Evolutionary conservation across 2,113 vertebrate species (phyloP).

Genomic region (Silurus glanis): DNA sequence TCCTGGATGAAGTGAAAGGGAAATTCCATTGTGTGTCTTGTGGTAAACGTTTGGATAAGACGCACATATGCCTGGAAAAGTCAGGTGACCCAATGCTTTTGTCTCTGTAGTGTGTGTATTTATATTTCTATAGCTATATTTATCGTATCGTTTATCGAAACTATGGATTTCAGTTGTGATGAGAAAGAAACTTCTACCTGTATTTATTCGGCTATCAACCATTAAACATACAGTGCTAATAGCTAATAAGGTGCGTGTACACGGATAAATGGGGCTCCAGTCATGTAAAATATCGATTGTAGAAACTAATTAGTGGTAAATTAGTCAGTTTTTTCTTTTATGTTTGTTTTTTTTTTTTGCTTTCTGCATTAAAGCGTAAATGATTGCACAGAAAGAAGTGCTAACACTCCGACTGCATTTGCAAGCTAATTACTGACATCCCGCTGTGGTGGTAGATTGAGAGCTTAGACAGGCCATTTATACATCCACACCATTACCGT

Average conservation of each 20-base stretch:
- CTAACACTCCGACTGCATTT: conserved; percentile 41
- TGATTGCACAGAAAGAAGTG: conserved; percentile 29
- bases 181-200: not conserved
- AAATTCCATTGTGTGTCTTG: too few species aligned
- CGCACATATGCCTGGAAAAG: too few species aligned
- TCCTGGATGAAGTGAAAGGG: too few species aligned
- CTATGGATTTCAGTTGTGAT: not conserved
- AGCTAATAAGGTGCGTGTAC: not conserved
- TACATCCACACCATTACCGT: conserved; percentile 44
- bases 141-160: not conserved
- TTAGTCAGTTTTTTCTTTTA: not conserved
- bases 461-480: conserved; percentile 38
- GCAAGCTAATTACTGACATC: conserved; percentile 35
- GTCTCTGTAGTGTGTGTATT: too few species aligned
- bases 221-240: not conserved
- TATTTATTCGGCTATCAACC: not conserved
- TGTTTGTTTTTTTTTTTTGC: not conserved
- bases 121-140: too few species aligned
- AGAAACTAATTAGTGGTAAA: conserved; percentile 27
- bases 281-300: not conserved
- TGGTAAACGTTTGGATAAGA: too few species aligned
- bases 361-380: conserved; percentile 27
- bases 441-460: conserved; percentile 44
- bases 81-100: too few species aligned
- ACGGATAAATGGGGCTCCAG: not conserved